phyloP scores from a whole-genome alignment of 2,797 vertebrate species.

The Hoplostethus mediterraneus region DNA sequence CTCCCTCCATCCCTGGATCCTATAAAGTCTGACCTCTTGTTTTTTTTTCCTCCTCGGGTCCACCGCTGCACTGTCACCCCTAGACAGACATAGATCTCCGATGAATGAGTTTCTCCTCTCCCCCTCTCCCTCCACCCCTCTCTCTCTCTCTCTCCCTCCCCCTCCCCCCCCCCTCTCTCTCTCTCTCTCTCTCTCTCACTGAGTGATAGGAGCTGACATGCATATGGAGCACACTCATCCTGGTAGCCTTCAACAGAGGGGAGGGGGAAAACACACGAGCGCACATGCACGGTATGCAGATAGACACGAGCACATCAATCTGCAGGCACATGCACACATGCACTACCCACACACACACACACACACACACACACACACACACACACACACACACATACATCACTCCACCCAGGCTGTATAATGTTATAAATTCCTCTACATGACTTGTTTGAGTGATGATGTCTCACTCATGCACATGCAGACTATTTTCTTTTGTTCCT shows the following conservation, averaged over 20 bases:
- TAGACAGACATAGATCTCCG: slow-evolving; percentile 34
- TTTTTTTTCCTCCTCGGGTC: slow-evolving; percentile 51
- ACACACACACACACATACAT: slow-evolving; percentile 7
- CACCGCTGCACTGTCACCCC: slow-evolving; percentile 55
- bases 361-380: slow-evolving; percentile 18
- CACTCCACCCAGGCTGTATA: neutral
- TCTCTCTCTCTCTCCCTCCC: slow-evolving; percentile 3
- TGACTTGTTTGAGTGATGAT: slow-evolving; percentile 14
- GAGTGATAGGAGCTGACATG: slow-evolving; percentile 76
- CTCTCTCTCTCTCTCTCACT: slow-evolving; percentile 34
- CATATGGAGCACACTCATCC: slow-evolving; percentile 77
- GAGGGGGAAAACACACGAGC: slow-evolving; percentile 8
- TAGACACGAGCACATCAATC: slow-evolving; percentile 21
- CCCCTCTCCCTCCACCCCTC: neutral
- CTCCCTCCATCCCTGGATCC: neutral
- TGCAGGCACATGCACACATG: slow-evolving; percentile 1
- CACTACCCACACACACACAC: slow-evolving; percentile 11
- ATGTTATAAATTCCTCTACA: slow-evolving; percentile 13
- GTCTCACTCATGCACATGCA: neutral
- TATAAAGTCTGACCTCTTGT: slow-evolving; percentile 24
- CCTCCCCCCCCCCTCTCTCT: slow-evolving; percentile 1
- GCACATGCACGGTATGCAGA: neutral
- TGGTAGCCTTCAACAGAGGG: slow-evolving; percentile 58
- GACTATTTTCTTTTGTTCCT: neutral
- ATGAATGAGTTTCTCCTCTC: slow-evolving; percentile 29